Base-by-base conservation (phyloP, 2,888 invertebrate genomes). In the Sarcophaga subvicina region DNA sequence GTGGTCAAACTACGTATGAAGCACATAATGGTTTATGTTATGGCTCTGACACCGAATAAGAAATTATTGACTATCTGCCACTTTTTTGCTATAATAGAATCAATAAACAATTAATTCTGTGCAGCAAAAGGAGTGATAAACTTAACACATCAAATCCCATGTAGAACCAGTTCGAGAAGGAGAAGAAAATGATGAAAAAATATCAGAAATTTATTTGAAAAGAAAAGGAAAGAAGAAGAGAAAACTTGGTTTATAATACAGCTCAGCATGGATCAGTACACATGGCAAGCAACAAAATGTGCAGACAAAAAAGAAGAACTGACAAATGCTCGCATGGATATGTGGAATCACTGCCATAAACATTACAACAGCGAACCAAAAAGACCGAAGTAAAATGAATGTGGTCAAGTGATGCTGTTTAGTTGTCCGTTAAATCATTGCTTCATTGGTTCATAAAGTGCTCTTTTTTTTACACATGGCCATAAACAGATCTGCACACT, bases 381-480 rank as follows among this genome's bases (percentile, higher is more conserved):
- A 45, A 37, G 59, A 66, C 27, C 63, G 17, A 37, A 20, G 64
- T 77, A 71, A 77, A 67, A 60, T 72, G 22, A 25, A 66, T 72
- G 59, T 77, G 77, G 77, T 66, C 77, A 77, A 82, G 71, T 60
- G 73, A 59, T 82, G 12, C 49, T 66, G 71, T 64, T 72, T 22
- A 72, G 80, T 72, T 66, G 49, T 63, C 69, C 60, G 47, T 71
- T 71, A 71, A 71, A 63, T 83, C 49, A 60, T 83, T 49, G 67
- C 62, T 60, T 70, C 70, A 70, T 82, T 82, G 81, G 63, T 70
- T 64, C 37, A 59, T 76, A 82, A 70, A 77, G 64, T 70, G 62
- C 63, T 75, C 8, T 25, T 63, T 37, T 37, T 73, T 63, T 37
- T 73, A 45, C 60, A 73, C 62, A 47, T 54, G 37, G 2, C 37